These are phyloP conservation scores for Cerceris rybyensis DNA, from an alignment of 2,888 invertebrate species.

Conservation along the genomic window DNA sequence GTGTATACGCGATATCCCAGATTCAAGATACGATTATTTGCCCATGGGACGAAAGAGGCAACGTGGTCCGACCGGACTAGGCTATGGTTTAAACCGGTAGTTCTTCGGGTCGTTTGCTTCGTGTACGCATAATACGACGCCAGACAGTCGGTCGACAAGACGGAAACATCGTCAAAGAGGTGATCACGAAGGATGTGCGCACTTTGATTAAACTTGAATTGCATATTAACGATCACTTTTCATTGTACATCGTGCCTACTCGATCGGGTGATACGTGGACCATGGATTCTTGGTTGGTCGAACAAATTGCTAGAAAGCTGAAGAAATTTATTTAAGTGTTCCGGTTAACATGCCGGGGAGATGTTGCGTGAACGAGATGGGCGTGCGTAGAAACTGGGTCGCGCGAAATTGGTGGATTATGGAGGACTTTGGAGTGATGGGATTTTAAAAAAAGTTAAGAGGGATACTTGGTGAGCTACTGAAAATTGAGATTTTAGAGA, in stretches of 20 bases:
- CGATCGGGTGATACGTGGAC: no score
- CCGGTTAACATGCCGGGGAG: no score
- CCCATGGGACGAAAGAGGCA: constrained; percentile 34
- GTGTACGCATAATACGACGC: constrained; percentile 52
- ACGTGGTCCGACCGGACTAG: constrained; percentile 36
- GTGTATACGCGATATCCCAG: constrained; percentile 56
- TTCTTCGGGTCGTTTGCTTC: constrained; percentile 49
- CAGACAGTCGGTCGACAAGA: constrained; percentile 49
- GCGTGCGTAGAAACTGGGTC: no score
- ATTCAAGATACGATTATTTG: constrained; percentile 61
- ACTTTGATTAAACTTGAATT: not conserved
- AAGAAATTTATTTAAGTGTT: not conserved
- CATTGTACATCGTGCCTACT: no score
- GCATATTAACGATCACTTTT: not conserved
- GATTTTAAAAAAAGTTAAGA: no score
- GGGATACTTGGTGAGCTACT: no score
- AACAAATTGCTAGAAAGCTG: not conserved
- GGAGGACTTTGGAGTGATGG: no score
- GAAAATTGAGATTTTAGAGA: no score
- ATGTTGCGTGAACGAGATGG: no score
- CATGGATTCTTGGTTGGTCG: not conserved
- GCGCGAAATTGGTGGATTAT: no score
- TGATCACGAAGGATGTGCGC: not conserved
- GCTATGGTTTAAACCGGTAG: constrained; percentile 62
- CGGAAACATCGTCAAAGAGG: constrained; percentile 38